Evolutionary conservation across 2,113 vertebrate genomes (phyloP), one percentile per base, ranked within the genome.

Genomic region (Megalops atlanticus): DNA sequence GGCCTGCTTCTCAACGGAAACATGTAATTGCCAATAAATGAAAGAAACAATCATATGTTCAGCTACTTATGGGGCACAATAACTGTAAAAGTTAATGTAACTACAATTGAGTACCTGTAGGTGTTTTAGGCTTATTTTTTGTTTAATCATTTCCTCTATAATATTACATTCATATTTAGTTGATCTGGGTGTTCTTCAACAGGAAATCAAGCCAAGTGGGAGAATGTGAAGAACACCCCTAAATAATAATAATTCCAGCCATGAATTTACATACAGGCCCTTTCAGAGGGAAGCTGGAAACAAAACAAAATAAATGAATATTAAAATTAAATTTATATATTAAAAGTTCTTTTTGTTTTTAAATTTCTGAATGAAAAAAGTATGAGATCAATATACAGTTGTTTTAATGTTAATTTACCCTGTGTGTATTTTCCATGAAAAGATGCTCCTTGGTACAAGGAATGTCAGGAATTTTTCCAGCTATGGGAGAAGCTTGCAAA

Each of bases 391-490:
- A 24, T 64, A 8, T 64, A 2, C 58, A 6, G 36, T 81, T 76
- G 36, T 24, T 69, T 68, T 64, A 43, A 38, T 47, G 15, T n/a
- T 10, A 12, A 18, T 52, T 18, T 12, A 27, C 76, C 79, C 47
- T 82, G 70, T 24, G 49, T 49, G n/a, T 84, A 4, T 78, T 4
- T 74, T 69, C 86, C 83, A 68, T 74, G 71, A 87, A 16, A 87
- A 99, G 97, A 98, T 85, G 92, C 95, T 0, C 93, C 96, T 1
- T 98, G 96, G 96, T 96, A 93, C 68, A 64, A 84, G 0, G 84
- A 92, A 74, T 96, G 95, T 76, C 91, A 45, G 0, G 84, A 79
- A 6, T 82, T 98, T 36, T 94, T 96, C 43, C 94, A 89, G 0
- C 35, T 96, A 79, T 95, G 95, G 95, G 96, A 97, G 24, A 91